Conservation (phyloP, 2,797 vertebrate species). For the Salmo trutta region DNA sequence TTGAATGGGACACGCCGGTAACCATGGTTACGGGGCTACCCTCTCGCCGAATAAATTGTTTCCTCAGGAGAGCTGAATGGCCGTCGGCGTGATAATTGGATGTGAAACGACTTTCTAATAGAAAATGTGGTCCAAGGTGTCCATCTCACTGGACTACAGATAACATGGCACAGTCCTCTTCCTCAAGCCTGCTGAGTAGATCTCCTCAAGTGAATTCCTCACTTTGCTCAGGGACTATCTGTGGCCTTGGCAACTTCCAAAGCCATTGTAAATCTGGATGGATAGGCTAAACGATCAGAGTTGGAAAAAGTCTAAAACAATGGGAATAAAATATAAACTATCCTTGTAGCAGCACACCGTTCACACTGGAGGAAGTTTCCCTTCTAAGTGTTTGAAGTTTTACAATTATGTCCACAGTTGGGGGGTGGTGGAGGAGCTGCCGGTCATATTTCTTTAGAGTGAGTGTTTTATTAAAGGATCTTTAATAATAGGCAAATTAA, state of each 20-base stretch:
- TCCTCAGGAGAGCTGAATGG: neutral
- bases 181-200: neutral
- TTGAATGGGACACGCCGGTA: neutral
- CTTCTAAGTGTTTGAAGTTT: neutral
- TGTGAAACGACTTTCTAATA: neutral
- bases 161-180: neutral
- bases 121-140: neutral
- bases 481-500: neutral
- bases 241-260: too few species aligned
- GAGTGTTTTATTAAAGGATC: conserved; percentile 1
- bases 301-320: neutral
- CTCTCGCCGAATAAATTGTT: neutral
- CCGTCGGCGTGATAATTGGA: neutral
- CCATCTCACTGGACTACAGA: conserved; percentile 2
- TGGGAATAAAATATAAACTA: neutral
- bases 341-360: too few species aligned
- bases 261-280: neutral
- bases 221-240: neutral
- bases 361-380: neutral
- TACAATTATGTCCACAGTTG: neutral
- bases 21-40: neutral
- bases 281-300: neutral
- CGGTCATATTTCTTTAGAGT: neutral
- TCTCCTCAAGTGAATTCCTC: neutral
- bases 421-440: neutral